Evolutionary conservation across 2,113 vertebrate species (phyloP).

Genomic region (Empidonax alnorum): DNA sequence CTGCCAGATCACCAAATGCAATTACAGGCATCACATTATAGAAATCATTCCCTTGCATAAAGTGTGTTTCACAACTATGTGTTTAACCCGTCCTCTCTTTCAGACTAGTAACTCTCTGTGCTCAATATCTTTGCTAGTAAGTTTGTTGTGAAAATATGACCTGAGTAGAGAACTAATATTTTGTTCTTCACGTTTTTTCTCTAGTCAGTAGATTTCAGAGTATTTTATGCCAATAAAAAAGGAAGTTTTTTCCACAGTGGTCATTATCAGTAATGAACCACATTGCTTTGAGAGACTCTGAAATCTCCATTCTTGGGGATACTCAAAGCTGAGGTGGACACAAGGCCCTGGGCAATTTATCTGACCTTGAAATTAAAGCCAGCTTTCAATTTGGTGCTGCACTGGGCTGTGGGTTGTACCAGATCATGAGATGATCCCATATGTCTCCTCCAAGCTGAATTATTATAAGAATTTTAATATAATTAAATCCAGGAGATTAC

Average conservation of each 20-base stretch:
- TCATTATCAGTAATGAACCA: background rate
- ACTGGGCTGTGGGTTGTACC: background rate
- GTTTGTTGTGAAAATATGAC: background rate
- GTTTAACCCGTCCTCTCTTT: background rate
- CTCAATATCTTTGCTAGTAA: background rate
- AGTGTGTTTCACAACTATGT: background rate
- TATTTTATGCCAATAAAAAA: background rate
- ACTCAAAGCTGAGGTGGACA: background rate
- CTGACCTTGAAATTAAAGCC: background rate
- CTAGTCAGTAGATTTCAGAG: background rate
- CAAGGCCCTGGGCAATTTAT: background rate
- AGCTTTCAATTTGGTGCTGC: background rate
- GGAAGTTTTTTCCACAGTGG: background rate
- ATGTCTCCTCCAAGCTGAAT: background rate
- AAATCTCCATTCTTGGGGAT: background rate
- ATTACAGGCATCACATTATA: background rate
- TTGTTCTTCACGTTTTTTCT: background rate
- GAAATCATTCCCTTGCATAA: background rate
- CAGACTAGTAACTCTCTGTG: background rate
- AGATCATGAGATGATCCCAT: background rate
- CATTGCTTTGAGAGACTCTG: background rate
- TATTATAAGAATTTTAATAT: conserved; percentile 46
- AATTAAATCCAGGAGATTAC: conserved; percentile 44
- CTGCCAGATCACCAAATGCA: background rate
- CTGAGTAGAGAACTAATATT: background rate